Evolutionary conservation across 1,140 invertebrate genomes (phyloP).

Genomic region (Lysiphlebus fabarum): DNA sequence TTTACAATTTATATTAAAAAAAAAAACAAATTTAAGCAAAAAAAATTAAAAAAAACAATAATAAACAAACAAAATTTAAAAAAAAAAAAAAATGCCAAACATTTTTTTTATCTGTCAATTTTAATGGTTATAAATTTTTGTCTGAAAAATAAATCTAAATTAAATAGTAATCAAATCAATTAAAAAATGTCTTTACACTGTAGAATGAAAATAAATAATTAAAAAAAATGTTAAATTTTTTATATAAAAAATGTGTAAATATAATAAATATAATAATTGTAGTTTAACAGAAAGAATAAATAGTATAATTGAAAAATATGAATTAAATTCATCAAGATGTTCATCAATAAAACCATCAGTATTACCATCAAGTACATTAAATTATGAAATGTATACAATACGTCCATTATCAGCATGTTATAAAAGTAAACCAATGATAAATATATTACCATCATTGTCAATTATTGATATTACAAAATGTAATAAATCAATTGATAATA

Average conservation of each 20-base stretch:
- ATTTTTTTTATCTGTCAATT: neutral
- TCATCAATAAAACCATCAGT: neutral
- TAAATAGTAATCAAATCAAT: neutral
- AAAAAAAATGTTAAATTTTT: no score
- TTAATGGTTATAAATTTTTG: neutral
- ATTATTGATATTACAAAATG: neutral
- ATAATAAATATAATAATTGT: neutral
- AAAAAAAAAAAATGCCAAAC: neutral
- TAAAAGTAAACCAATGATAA: constrained; percentile 1
- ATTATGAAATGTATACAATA: neutral
- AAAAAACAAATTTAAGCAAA: no score
- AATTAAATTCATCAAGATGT: constrained; percentile 8
- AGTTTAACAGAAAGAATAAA: constrained; percentile 26
- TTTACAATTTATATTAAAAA: constrained; percentile 3
- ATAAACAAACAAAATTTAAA: neutral
- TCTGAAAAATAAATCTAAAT: neutral
- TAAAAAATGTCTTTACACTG: constrained; percentile 3
- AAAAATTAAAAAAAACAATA: no score
- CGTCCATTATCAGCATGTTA: constrained; percentile 1
- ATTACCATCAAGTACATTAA: neutral
- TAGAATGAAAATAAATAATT: constrained; percentile 13
- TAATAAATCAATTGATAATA: neutral
- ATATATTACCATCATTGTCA: constrained; percentile 9
- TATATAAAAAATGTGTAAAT: constrained; percentile 22
- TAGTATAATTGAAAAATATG: constrained; percentile 26